Evolutionary conservation across 2,888 invertebrate species (phyloP).

Genomic region (Cantharis rustica): DNA sequence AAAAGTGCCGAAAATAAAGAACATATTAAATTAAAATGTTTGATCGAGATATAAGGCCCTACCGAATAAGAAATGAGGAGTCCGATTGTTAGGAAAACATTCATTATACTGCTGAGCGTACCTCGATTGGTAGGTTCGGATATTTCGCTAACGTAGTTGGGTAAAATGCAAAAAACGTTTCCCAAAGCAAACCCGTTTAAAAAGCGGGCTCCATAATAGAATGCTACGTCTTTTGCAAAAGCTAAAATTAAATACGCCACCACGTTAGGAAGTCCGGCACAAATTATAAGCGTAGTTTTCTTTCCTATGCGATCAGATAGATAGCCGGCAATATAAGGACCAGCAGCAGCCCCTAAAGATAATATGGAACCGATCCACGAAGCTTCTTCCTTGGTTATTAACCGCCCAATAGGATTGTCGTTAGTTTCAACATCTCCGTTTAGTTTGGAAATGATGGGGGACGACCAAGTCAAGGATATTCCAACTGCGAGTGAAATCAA

Average conservation of each 20-base stretch:
- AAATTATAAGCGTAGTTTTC: constrained; percentile 70
- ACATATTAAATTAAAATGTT: constrained; percentile 60
- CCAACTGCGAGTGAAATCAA: constrained; percentile 51
- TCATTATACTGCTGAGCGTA: constrained; percentile 68
- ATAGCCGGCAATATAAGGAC: constrained; percentile 72
- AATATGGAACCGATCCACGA: constrained; percentile 59
- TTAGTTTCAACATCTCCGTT: constrained; percentile 30
- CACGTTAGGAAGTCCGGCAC: constrained; percentile 66
- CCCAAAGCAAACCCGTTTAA: constrained; percentile 68
- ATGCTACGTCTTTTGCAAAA: constrained; percentile 56
- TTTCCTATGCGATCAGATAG: constrained; percentile 68
- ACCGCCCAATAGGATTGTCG: constrained; percentile 48
- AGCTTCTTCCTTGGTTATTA: constrained; percentile 47
- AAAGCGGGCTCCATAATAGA: constrained; percentile 62
- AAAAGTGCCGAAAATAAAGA: constrained; percentile 59
- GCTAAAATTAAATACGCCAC: constrained; percentile 61
- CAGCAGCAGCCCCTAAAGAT: constrained; percentile 56
- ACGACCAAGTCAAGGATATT: constrained; percentile 55
- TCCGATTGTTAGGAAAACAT: constrained; percentile 72
- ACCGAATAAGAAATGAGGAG: constrained; percentile 70
- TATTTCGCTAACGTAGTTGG: constrained; percentile 84
- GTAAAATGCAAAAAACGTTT: constrained; percentile 69
- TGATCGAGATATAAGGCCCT: constrained; percentile 73
- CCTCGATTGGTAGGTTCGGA: constrained; percentile 76
- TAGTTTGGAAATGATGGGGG: constrained; percentile 36